Evolutionary conservation across 2,888 invertebrate species (phyloP).

Genomic region (Resseliella maxima): DNA sequence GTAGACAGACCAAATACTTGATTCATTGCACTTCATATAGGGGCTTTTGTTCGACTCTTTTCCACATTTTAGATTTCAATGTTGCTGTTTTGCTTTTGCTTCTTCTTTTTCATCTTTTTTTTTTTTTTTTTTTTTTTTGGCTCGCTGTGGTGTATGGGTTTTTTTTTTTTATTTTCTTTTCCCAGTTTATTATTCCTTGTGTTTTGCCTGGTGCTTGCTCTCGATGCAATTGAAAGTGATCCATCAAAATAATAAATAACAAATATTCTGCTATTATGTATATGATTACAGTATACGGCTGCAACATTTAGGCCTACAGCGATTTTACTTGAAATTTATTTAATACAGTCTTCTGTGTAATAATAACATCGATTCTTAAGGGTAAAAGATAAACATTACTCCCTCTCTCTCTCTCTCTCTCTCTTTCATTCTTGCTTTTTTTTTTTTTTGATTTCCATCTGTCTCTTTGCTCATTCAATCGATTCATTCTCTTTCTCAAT

Average conservation of each 20-base stretch:
- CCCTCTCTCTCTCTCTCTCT: background rate
- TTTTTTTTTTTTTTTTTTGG: background rate
- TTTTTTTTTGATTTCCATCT: too few relatives aligned
- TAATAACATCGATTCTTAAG: background rate
- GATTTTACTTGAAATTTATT: slow-evolving; percentile 30
- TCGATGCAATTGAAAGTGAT: slow-evolving; percentile 47
- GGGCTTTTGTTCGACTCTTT: slow-evolving; percentile 25
- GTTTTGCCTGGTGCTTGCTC: background rate
- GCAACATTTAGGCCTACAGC: slow-evolving; percentile 5
- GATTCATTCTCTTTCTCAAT: background rate
- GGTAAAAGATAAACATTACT: background rate
- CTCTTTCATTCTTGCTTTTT: too few relatives aligned
- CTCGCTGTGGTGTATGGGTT: background rate
- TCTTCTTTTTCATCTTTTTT: background rate
- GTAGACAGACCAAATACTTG: background rate
- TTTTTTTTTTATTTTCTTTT: background rate
- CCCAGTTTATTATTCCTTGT: background rate
- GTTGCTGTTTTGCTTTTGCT: background rate
- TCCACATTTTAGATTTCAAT: background rate
- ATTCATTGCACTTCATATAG: background rate
- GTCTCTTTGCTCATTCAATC: background rate
- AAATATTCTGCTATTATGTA: slow-evolving; percentile 33
- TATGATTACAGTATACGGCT: background rate
- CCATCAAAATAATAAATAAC: slow-evolving; percentile 41
- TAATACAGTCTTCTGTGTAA: background rate